Evolutionary conservation across 1,140 invertebrate genomes (phyloP).

Genomic region (Ruditapes philippinarum): DNA sequence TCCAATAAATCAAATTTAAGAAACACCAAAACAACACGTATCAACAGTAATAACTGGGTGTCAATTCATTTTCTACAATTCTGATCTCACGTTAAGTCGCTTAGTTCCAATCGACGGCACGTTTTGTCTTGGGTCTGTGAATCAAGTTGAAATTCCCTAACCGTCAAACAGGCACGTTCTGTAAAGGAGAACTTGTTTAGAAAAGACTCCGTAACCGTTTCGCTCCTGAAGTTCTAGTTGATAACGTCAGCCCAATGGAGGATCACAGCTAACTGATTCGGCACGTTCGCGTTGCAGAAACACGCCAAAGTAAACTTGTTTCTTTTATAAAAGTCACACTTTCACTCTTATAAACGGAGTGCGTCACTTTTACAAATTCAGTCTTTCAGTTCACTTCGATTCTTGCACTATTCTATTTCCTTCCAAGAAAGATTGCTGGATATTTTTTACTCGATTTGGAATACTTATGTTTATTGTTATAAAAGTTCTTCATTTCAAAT

Average conservation of each 20-base stretch:
- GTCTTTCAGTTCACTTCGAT: neutral
- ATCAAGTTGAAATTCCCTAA: conserved; percentile 55
- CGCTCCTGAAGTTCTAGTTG: conserved; percentile 29
- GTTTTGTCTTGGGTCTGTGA: conserved; percentile 39
- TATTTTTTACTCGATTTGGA: too few relatives aligned
- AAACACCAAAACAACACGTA: conserved; percentile 60
- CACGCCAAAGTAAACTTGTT: conserved; percentile 61
- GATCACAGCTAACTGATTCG: conserved; percentile 22
- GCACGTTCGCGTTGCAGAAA: conserved; percentile 42
- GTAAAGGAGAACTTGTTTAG: conserved; percentile 47
- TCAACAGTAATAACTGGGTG: conserved; percentile 19
- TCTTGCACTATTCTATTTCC: neutral
- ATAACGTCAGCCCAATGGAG: conserved; percentile 32
- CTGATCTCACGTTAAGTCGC: conserved; percentile 48
- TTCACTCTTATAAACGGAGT: conserved; percentile 18
- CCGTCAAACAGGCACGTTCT: conserved; percentile 57
- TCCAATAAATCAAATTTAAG: conserved; percentile 57
- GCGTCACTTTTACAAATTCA: neutral
- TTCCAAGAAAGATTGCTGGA: too few relatives aligned
- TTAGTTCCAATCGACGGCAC: conserved; percentile 55
- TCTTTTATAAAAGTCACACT: conserved; percentile 59
- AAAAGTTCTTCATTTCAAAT: neutral
- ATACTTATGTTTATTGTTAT: neutral
- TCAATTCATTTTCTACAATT: conserved; percentile 62
- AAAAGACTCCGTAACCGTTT: conserved; percentile 39